Evolutionary conservation across 2,888 invertebrate genomes (phyloP).

Genomic region (Drosophila limbata): DNA sequence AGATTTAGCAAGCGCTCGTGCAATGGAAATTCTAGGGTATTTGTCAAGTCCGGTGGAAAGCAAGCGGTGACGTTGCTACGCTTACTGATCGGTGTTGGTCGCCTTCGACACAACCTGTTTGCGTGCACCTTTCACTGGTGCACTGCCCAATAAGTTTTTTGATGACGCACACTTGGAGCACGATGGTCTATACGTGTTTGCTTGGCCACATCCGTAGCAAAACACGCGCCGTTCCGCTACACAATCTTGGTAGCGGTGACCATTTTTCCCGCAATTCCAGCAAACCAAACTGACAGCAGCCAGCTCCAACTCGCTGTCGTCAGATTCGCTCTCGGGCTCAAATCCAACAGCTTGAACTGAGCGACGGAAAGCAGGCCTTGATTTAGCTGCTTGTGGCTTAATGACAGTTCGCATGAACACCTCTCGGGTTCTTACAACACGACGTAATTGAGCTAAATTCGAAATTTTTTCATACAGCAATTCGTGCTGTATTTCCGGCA

Average conservation of each 20-base stretch:
- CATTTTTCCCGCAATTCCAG: not conserved
- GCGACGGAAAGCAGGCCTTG: not conserved
- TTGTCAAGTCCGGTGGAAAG: not conserved
- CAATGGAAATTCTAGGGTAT: not conserved
- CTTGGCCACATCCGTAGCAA: constrained; percentile 3
- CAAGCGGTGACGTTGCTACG: not conserved
- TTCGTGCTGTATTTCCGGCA: not conserved
- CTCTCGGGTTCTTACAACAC: not conserved
- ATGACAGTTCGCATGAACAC: not conserved
- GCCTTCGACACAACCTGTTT: not conserved
- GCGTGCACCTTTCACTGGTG: constrained; percentile 5
- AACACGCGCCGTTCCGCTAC: not conserved
- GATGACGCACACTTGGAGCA: not conserved
- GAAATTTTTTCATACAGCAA: not conserved
- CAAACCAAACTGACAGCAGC: not conserved
- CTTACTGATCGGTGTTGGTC: constrained; percentile 4
- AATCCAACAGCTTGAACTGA: constrained; percentile 1
- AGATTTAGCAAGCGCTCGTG: not conserved
- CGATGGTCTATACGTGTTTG: not conserved
- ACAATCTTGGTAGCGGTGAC: not conserved
- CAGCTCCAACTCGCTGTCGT: not conserved
- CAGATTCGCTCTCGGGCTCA: not conserved
- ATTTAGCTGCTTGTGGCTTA: not conserved
- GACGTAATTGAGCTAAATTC: not conserved
- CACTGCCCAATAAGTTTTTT: constrained; percentile 1